Evolutionary conservation across 2,113 vertebrate species (phyloP).

Genomic region (Thunnus maccoyii): DNA sequence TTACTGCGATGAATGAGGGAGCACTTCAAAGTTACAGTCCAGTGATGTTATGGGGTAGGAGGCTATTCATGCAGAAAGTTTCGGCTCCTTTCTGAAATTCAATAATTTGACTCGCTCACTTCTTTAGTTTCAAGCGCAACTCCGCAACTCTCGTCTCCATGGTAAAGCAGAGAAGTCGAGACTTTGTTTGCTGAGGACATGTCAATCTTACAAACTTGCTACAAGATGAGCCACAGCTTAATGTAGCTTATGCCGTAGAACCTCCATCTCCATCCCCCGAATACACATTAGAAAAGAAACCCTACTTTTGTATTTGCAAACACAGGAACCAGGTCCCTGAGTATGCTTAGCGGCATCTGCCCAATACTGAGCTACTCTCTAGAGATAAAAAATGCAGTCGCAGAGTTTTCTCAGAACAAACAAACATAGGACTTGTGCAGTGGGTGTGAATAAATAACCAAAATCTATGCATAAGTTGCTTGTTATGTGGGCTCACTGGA

Average conservation of each 20-base stretch:
- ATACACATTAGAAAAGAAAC: not conserved
- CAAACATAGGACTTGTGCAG: conserved; percentile 1
- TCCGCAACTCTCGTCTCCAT: not conserved
- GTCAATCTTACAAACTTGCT: not conserved
- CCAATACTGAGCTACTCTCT: not conserved
- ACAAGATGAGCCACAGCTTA: not conserved
- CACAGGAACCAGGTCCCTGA: not conserved
- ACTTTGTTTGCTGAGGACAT: conserved; percentile 14
- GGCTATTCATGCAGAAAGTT: conserved; percentile 15
- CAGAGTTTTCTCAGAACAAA: conserved; percentile 14
- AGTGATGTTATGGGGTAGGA: conserved; percentile 13
- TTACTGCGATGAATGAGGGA: conserved; percentile 17
- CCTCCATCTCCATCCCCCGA: not conserved
- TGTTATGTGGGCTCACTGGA: not conserved
- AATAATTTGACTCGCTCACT: not conserved
- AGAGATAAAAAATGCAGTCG: conserved; percentile 8
- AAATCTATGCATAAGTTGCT: not conserved
- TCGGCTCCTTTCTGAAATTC: conserved; percentile 8
- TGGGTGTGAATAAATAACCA: not conserved
- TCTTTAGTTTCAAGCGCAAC: conserved; percentile 15
- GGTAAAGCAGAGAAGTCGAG: not conserved
- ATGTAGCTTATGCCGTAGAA: not conserved
- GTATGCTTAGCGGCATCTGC: not conserved
- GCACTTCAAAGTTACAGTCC: conserved; percentile 22
- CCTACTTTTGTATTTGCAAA: conserved; percentile 27